Evolutionary conservation across 2,888 invertebrate species (phyloP).

Genomic region (Spicauda simplicius): DNA sequence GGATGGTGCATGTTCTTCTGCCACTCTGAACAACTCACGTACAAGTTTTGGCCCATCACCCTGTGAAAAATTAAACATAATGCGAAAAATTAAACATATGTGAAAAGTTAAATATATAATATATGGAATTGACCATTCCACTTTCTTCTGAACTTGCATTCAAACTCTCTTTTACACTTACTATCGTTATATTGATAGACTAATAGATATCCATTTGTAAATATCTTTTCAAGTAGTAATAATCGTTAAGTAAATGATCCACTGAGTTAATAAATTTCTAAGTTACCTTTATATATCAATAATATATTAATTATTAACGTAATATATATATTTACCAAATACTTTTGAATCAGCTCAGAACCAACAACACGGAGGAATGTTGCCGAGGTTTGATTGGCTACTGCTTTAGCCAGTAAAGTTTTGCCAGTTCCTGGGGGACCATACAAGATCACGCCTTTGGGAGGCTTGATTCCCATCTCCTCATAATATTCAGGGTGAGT

Average conservation of each 20-base stretch:
- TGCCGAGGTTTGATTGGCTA: conserved; percentile 99
- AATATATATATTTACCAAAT: conserved; percentile 86
- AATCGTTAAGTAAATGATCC: too few species aligned
- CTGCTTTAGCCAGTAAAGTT: conserved; percentile 98
- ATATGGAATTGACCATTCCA: too few species aligned
- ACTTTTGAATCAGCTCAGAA: conserved; percentile 99
- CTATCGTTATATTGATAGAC: too few species aligned
- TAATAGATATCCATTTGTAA: too few species aligned
- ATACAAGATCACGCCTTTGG: conserved; percentile 99
- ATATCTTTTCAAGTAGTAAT: too few species aligned
- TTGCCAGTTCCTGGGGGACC: conserved; percentile 99
- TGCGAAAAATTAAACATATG: too few species aligned
- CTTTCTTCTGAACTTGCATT: too few species aligned
- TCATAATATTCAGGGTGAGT: conserved; percentile 99
- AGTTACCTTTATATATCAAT: too few species aligned
- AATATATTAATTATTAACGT: too few species aligned
- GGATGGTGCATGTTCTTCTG: conserved; percentile 99
- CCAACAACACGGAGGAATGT: conserved; percentile 99
- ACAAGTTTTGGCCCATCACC: conserved; percentile 99
- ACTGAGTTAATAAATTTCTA: too few species aligned
- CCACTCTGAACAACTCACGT: conserved; percentile 98
- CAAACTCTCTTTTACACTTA: too few species aligned
- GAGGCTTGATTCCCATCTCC: conserved; percentile 99
- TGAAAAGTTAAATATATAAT: too few species aligned
- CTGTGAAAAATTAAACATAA: conserved; percentile 70